Evolutionary conservation across 2,888 invertebrate genomes (phyloP).

Genomic region (Pterostichus madidus): DNA sequence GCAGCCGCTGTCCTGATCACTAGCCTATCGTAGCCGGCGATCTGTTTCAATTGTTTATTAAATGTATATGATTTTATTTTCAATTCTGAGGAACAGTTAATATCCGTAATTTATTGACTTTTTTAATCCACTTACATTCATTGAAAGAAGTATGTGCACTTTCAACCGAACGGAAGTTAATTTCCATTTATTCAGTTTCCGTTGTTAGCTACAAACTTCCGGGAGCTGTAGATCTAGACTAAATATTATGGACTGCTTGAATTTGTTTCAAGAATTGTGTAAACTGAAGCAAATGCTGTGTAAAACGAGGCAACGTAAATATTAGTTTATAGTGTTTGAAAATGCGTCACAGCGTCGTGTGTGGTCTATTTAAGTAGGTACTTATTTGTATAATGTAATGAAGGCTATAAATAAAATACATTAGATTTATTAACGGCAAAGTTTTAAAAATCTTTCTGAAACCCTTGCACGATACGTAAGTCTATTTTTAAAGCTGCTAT

Average conservation of each 20-base stretch:
- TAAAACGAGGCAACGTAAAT: constrained; percentile 38
- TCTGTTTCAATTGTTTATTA: too few relatives aligned
- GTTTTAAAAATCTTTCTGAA: constrained; percentile 56
- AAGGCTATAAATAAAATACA: constrained; percentile 59
- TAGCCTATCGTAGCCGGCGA: too few relatives aligned
- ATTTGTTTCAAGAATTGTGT: constrained; percentile 42
- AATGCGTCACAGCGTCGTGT: constrained; percentile 22
- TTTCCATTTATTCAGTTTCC: constrained; percentile 27
- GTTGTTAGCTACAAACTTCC: constrained; percentile 14
- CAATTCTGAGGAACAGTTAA: too few relatives aligned
- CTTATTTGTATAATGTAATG: constrained; percentile 54
- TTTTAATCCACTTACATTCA: too few relatives aligned
- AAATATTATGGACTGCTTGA: constrained; percentile 31
- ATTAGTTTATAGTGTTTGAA: constrained; percentile 31
- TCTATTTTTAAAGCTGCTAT: constrained; percentile 41
- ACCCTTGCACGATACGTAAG: constrained; percentile 42
- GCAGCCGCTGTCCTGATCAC: too few relatives aligned
- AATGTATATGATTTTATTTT: too few relatives aligned
- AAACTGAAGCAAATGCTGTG: constrained; percentile 26
- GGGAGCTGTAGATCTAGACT: constrained; percentile 7
- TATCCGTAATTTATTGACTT: too few relatives aligned
- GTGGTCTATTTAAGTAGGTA: constrained; percentile 43
- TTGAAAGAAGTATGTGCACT: background rate
- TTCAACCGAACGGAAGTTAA: background rate
- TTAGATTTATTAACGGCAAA: constrained; percentile 54